Evolutionary conservation across 2,888 invertebrate genomes (phyloP).

Genomic region (Tenthredo amoena): DNA sequence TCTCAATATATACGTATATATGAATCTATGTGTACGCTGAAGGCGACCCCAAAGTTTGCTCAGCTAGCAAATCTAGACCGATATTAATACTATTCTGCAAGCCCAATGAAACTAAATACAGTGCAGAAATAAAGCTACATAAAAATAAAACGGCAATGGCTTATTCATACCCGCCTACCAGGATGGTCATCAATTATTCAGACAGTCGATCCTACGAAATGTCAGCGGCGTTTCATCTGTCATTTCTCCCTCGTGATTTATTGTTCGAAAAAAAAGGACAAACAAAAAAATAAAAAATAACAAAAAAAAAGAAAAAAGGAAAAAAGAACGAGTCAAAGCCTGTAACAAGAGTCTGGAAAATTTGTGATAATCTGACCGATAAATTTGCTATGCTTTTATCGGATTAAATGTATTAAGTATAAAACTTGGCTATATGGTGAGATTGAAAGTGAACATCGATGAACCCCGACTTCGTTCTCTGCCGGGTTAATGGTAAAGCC

Average conservation of each 20-base stretch:
- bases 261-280: neutral
- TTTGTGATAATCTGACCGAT: neutral
- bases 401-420: neutral
- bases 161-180: slow-evolving; percentile 21
- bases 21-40: neutral
- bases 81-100: slow-evolving; percentile 10
- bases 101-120: slow-evolving; percentile 22
- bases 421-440: neutral
- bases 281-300: neutral
- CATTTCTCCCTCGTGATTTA: slow-evolving; percentile 44
- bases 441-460: slow-evolving; percentile 31
- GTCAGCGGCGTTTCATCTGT: slow-evolving; percentile 31
- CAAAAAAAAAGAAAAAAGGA: neutral
- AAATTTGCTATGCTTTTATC: neutral
- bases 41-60: slow-evolving; percentile 26
- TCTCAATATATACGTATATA: neutral
- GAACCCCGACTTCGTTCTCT: slow-evolving; percentile 14
- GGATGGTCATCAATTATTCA: slow-evolving; percentile 41
- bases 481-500: slow-evolving; percentile 21
- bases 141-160: slow-evolving; percentile 27
- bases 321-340: neutral
- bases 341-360: neutral
- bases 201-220: slow-evolving; percentile 16
- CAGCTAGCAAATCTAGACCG: slow-evolving; percentile 30
- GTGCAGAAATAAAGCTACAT: slow-evolving; percentile 14